A percentile compares a stretch with the other conserved stretches of the same genome.
These are phyloP conservation scores for Pseudochromis fuscus DNA, from an alignment of 2,797 vertebrate genomes.

Conservation along the genomic window DNA sequence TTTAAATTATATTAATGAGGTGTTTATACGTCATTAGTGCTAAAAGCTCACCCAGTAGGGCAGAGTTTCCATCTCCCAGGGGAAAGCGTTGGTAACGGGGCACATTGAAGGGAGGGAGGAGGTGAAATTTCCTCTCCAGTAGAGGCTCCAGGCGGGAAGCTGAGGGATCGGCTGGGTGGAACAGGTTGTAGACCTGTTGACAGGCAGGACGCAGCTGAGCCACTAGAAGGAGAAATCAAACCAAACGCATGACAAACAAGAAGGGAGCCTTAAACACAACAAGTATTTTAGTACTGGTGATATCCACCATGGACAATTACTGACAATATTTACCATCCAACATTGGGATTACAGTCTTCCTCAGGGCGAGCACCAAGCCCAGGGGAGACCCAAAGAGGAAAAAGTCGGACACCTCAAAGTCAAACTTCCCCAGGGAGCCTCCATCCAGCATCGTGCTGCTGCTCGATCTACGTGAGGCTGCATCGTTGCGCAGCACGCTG, in stretches of 20 bases:
- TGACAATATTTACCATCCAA: slow-evolving; percentile 87
- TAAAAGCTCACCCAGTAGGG: slow-evolving; percentile 90
- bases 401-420: slow-evolving; percentile 97
- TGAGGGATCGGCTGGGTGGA: slow-evolving; percentile 97
- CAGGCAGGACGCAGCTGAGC: slow-evolving; percentile 91
- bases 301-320: background rate
- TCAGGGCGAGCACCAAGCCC: slow-evolving; percentile 94
- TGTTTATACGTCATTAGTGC: background rate
- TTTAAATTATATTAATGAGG: background rate
- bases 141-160: slow-evolving; percentile 97
- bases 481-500: slow-evolving; percentile 89
- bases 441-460: slow-evolving; percentile 93
- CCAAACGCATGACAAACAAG: slow-evolving; percentile 36
- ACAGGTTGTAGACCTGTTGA: slow-evolving; percentile 98
- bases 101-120: slow-evolving; percentile 93
- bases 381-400: slow-evolving; percentile 97
- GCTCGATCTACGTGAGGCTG: slow-evolving; percentile 88
- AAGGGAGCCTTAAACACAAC: background rate
- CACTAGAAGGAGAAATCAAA: slow-evolving; percentile 77
- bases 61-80: slow-evolving; percentile 93
- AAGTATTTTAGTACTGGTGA: background rate
- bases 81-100: slow-evolving; percentile 97
- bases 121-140: slow-evolving; percentile 93
- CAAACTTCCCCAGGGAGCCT: slow-evolving; percentile 90
- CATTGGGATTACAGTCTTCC: slow-evolving; percentile 95